Evolutionary conservation across 2,888 invertebrate genomes (phyloP), one percentile per base, ranked within the genome.

Genomic region (Zonitis immaculata): DNA sequence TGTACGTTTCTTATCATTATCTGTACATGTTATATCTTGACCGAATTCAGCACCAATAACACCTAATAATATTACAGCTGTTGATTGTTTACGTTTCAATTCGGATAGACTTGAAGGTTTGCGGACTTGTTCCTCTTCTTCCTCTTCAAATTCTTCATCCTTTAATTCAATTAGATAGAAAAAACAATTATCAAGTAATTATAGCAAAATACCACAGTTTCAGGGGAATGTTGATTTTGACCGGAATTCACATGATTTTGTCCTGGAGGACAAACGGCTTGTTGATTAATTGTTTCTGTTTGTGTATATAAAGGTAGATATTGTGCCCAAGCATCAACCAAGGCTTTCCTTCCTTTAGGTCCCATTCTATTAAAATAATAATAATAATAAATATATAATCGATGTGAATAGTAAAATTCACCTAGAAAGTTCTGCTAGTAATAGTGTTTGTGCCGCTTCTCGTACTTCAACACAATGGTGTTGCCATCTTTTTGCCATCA

Each of bases 1-100:
- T 47, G 82, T 81, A 11, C 83, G 76, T 44, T 81, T 77, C 63
- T 84, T 85, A 65, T 80, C 83, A 26, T 79, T 77, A 5, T 80
- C 80, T 0, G 80, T 78, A 51, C 81, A 79, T 1, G 88, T 84
- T 47, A 97, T 91, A 71, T 98, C 98, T 72, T 95, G 95, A 0
- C 98, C 98, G 71, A 98, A 99, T 77, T 99, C 97, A 0, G 98
- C 95, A 0, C 99, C 99, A 49, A 99, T 94, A 0, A 99, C 98
- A 0, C 97, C 98, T 35, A 99, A 76, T 48, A 99, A 77, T 4
- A 99, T 95, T 0, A 99, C 95, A 0, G 99, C 94, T 0, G 98
- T 97, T 0, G 97, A 95, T 75, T 99, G 97, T 68, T 96, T 95
- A 6, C 96, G 82, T 64, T 93, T 92, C 48, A 94, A 75, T 74